Evolutionary conservation across 2,113 vertebrate species (phyloP).

Genomic region (Bos javanicus): DNA sequence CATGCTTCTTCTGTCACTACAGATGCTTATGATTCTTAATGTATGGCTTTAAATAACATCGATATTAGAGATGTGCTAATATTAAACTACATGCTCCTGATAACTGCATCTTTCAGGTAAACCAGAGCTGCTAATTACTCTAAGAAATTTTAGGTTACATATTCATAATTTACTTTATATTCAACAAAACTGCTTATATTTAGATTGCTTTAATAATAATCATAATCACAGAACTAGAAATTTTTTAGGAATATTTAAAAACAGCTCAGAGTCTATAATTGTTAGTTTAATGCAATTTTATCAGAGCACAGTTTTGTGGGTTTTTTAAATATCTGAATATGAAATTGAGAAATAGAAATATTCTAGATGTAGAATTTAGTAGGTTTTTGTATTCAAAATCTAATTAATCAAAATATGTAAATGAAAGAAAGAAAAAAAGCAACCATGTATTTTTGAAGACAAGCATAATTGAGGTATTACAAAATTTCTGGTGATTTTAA

Average conservation of each 20-base stretch:
- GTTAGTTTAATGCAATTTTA: not conserved
- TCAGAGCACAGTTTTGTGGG: not conserved
- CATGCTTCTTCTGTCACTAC: constrained; percentile 79
- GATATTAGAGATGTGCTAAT: constrained; percentile 80
- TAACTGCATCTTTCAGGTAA: constrained; percentile 81
- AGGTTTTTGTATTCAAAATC: not conserved
- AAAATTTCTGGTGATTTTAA: not conserved
- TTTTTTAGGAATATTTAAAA: constrained; percentile 68
- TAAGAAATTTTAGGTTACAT: constrained; percentile 72
- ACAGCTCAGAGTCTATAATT: constrained; percentile 6
- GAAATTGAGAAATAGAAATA: constrained; percentile 23
- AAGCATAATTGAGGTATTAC: not conserved
- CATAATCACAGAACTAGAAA: constrained; percentile 43
- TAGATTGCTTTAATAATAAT: constrained; percentile 46
- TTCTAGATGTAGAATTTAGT: not conserved
- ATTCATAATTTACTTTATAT: constrained; percentile 72
- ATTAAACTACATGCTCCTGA: constrained; percentile 77
- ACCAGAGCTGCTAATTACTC: constrained; percentile 81
- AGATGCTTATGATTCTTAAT: constrained; percentile 80
- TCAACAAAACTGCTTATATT: constrained; percentile 64
- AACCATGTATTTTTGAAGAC: not conserved
- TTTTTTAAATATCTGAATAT: not conserved
- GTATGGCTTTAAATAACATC: constrained; percentile 84
- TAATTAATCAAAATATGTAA: not conserved
- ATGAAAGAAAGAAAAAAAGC: not conserved